A percentile compares a stretch with the other conserved stretches of the same genome.
Conservation (phyloP, 2,888 invertebrate species). For the Drosophila paranaensis region DNA sequence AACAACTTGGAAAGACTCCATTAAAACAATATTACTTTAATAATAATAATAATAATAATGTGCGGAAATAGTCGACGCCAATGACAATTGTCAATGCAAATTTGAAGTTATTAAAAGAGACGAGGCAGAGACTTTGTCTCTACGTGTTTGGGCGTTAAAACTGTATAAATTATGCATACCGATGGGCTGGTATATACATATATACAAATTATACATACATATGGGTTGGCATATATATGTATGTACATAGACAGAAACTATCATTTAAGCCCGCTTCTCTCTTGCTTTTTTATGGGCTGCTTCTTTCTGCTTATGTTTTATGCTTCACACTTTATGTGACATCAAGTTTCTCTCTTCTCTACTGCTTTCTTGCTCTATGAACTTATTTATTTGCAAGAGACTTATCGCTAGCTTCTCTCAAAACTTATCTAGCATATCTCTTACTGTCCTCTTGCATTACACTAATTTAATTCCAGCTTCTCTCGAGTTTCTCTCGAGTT, state of each 20-base stretch:
- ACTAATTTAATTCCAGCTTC: background rate
- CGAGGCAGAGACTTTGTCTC: too few species aligned
- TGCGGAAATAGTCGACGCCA: constrained; percentile 2
- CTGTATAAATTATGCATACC: background rate
- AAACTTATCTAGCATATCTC: background rate
- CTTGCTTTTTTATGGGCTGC: background rate
- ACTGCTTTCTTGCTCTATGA: background rate
- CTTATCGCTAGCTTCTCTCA: background rate
- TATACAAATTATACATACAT: too few species aligned
- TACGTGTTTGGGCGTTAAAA: background rate
- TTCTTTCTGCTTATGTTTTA: background rate
- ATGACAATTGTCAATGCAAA: constrained; percentile 9
- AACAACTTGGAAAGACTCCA: background rate
- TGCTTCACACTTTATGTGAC: background rate
- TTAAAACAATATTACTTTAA: constrained; percentile 27
- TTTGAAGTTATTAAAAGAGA: background rate
- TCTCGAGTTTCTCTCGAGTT: background rate
- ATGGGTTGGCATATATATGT: too few species aligned
- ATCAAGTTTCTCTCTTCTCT: background rate
- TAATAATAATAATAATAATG: constrained; percentile 11
- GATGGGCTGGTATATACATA: too few species aligned
- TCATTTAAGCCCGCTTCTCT: background rate
- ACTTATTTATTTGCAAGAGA: background rate
- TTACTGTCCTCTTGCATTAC: background rate
- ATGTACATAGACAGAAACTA: background rate